Conservation (phyloP, 2,797 vertebrate species). For the Spinibarbus caldwelli region DNA sequence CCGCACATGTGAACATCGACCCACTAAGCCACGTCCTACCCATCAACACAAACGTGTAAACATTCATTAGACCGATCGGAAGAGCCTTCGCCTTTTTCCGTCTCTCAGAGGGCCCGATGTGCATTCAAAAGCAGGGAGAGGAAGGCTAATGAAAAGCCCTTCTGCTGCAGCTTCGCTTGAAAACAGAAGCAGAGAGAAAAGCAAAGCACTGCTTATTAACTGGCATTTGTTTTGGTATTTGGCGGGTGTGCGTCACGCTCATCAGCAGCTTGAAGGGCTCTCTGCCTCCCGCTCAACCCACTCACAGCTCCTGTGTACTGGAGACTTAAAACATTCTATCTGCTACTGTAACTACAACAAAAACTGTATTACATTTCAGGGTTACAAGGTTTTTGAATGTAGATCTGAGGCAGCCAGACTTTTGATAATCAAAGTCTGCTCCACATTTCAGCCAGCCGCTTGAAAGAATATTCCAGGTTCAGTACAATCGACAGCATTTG, state of each 20-base stretch:
- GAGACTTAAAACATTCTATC: constrained; percentile 22
- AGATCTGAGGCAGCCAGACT: constrained; percentile 4
- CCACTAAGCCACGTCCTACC: constrained; percentile 9
- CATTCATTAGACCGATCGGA: constrained; percentile 20
- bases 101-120: neutral
- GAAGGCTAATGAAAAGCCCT: constrained; percentile 19
- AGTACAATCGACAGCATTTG: neutral
- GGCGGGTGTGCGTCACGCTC: constrained; percentile 40
- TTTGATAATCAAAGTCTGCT: neutral
- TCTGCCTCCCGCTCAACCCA: constrained; percentile 79
- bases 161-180: neutral
- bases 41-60: constrained; percentile 34
- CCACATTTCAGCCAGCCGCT: neutral
- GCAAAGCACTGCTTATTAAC: constrained; percentile 41
- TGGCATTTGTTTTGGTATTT: constrained; percentile 58
- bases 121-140: constrained; percentile 5
- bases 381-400: constrained; percentile 1
- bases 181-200: constrained; percentile 26
- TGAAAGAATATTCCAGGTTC: neutral
- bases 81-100: neutral
- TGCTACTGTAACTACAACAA: neutral
- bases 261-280: constrained; percentile 44
- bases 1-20: neutral
- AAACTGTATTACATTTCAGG: neutral
- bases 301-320: constrained; percentile 72